phyloP scores from a whole-genome alignment of 2,797 vertebrate species.

The Glossophaga mutica region DNA sequence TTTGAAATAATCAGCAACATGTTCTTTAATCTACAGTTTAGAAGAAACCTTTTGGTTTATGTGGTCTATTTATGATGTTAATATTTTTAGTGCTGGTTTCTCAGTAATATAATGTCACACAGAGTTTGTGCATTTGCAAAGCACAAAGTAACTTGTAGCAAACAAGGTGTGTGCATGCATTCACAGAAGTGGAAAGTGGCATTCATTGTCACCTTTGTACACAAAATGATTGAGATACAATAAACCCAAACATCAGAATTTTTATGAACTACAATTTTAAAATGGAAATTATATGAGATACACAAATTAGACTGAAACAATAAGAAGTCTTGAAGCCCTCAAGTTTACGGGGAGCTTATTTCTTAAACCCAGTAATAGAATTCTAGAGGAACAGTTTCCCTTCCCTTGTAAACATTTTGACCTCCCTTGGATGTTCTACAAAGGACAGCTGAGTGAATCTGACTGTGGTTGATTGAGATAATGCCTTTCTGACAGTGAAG shows the following conservation, averaged over 20 bases:
- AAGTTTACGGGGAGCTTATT: neutral
- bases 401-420: neutral
- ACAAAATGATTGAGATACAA: neutral
- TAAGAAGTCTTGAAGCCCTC: neutral
- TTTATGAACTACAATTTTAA: neutral
- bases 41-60: constrained; percentile 45
- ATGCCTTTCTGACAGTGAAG: neutral
- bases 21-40: constrained; percentile 35
- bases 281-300: neutral
- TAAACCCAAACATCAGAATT: neutral
- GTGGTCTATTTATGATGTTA: constrained; percentile 42
- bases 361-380: neutral
- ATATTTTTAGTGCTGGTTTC: constrained; percentile 58
- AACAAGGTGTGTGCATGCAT: neutral
- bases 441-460: neutral
- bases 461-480: neutral
- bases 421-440: constrained; percentile 17
- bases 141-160: neutral
- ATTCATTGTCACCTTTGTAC: neutral
- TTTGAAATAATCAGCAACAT: constrained; percentile 42
- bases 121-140: constrained; percentile 2
- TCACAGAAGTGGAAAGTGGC: neutral
- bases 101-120: constrained; percentile 22
- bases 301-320: neutral
- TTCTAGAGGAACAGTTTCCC: neutral